Conservation (phyloP, 2,888 invertebrate genomes). For the Metalampra italica region DNA sequence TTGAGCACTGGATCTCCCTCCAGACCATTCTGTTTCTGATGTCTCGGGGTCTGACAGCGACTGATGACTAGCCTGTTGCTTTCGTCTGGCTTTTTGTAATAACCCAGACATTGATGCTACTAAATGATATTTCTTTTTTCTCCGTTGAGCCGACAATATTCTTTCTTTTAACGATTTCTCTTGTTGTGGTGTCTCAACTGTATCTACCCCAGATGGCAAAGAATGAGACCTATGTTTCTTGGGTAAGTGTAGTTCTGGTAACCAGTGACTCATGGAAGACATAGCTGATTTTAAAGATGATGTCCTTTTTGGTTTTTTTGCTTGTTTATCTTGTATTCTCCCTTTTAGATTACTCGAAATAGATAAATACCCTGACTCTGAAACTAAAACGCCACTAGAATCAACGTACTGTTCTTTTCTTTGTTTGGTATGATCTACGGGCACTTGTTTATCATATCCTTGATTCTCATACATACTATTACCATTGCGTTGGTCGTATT, state of each 20-base stretch:
- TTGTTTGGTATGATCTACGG: constrained; percentile 41
- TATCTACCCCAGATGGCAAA: constrained; percentile 84
- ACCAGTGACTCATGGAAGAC: constrained; percentile 88
- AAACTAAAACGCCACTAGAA: constrained; percentile 81
- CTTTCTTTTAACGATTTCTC: constrained; percentile 69
- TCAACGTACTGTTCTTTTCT: constrained; percentile 68
- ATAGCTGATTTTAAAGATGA: constrained; percentile 88
- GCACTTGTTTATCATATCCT: constrained; percentile 51
- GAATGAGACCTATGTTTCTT: constrained; percentile 90
- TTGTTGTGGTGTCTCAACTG: constrained; percentile 70
- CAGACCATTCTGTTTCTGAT: constrained; percentile 84
- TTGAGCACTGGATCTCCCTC: constrained; percentile 81
- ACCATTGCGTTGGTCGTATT: constrained; percentile 74
- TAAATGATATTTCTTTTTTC: constrained; percentile 88
- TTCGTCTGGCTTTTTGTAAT: constrained; percentile 89
- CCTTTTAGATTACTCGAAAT: constrained; percentile 83
- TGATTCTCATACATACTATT: constrained; percentile 58
- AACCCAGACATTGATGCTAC: constrained; percentile 92
- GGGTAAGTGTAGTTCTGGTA: constrained; percentile 88
- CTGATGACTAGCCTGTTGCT: constrained; percentile 79
- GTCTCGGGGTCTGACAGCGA: constrained; percentile 88
- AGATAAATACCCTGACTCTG: constrained; percentile 87
- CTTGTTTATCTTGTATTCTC: constrained; percentile 71
- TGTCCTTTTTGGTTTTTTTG: constrained; percentile 83
- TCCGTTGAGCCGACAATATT: constrained; percentile 70